These are phyloP conservation scores for Pyrrhosoma nymphula DNA, from an alignment of 2,888 invertebrate genomes.

Conservation along the genomic window DNA sequence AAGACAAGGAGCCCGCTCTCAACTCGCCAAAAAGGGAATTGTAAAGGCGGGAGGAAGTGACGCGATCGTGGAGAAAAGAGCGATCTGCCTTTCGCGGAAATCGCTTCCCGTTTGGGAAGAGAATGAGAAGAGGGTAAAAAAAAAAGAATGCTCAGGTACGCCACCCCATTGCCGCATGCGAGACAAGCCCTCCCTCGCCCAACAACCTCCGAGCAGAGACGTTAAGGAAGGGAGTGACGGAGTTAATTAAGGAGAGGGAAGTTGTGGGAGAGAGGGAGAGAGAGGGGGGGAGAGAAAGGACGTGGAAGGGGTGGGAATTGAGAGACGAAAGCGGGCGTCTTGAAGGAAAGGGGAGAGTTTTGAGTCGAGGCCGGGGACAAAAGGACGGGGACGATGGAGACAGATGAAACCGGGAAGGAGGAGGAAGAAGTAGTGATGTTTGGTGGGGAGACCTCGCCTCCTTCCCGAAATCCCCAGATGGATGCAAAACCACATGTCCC, in stretches of 20 bases:
- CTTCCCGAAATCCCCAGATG: constrained; percentile 12
- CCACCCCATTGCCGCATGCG: not conserved
- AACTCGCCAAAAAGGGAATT: constrained; percentile 19
- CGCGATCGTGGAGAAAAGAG: constrained; percentile 44
- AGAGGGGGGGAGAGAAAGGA: too few relatives aligned
- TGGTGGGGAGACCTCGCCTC: not conserved
- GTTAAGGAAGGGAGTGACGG: constrained; percentile 3
- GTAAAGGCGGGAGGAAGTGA: constrained; percentile 62
- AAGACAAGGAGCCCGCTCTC: too few relatives aligned
- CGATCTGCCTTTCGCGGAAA: constrained; percentile 54
- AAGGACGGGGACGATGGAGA: not conserved
- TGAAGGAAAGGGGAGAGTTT: not conserved
- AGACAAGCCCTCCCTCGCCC: not conserved
- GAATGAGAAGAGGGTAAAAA: not conserved
- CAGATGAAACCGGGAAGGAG: not conserved
- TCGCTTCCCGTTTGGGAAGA: constrained; percentile 23
- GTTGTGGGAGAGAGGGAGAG: not conserved
- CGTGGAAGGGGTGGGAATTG: not conserved
- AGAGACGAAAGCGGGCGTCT: not conserved
- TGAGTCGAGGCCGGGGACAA: not conserved
- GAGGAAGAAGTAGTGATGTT: not conserved
- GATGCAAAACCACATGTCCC: constrained; percentile 18
- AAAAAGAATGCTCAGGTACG: not conserved
- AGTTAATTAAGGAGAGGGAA: constrained; percentile 28
- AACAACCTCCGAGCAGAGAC: not conserved